Conservation (phyloP, 1,140 invertebrate species). For the Armadillidium nasatum region DNA sequence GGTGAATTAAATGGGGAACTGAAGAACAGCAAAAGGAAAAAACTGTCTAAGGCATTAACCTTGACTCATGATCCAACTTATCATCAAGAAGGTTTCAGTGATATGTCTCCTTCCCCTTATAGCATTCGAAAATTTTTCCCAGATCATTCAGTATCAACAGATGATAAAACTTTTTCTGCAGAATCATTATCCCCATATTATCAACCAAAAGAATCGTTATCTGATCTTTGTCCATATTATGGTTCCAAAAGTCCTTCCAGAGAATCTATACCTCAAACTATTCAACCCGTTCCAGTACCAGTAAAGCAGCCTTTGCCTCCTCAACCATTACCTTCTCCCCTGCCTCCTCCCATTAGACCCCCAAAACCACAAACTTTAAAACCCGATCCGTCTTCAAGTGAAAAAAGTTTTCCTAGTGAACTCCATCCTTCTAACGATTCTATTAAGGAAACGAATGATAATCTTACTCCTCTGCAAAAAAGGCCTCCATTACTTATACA, state of each 20-base stretch:
- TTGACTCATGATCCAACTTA: background rate
- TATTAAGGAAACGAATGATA: background rate
- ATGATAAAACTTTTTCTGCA: background rate
- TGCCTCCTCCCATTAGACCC: background rate
- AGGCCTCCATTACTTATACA: background rate
- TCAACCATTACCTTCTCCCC: background rate
- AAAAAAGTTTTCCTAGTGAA: background rate
- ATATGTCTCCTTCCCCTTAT: background rate
- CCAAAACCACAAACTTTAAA: background rate
- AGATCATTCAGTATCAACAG: background rate
- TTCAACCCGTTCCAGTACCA: too few relatives aligned
- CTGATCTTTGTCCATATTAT: background rate
- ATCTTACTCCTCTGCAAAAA: background rate
- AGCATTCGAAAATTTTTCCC: background rate
- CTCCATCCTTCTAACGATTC: background rate
- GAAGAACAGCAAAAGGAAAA: background rate
- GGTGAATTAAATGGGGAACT: background rate
- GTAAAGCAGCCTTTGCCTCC: too few relatives aligned
- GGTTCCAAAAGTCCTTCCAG: background rate
- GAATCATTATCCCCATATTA: background rate
- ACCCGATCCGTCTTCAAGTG: background rate
- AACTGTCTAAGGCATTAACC: background rate
- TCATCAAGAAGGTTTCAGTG: background rate
- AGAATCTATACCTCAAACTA: background rate
- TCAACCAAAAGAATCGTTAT: constrained; percentile 1